Evolutionary conservation across 2,888 invertebrate species (phyloP).

Genomic region (Phoenoteleia sp.): DNA sequence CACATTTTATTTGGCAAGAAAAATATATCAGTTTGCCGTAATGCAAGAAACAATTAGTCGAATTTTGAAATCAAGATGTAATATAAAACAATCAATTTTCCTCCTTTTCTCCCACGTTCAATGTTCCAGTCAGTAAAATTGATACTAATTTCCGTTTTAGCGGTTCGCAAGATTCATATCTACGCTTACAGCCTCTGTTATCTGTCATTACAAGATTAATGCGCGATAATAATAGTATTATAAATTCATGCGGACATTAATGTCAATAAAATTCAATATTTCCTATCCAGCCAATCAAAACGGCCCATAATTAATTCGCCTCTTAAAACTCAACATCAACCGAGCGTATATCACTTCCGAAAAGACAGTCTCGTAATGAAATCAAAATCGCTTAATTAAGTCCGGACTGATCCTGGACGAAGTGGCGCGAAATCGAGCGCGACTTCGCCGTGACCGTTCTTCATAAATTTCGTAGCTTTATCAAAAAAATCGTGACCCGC

Average conservation of each 20-base stretch:
- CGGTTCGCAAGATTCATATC: conserved; percentile 20
- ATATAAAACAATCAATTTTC: too few relatives aligned
- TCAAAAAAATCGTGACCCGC: neutral
- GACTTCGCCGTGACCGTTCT: too few relatives aligned
- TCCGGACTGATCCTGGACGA: too few relatives aligned
- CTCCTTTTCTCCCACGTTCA: neutral
- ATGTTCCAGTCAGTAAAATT: neutral
- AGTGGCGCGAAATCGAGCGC: too few relatives aligned
- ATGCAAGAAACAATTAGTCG: too few relatives aligned
- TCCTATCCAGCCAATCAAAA: neutral
- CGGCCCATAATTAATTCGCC: neutral
- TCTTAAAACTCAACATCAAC: too few relatives aligned
- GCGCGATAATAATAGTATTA: conserved; percentile 51
- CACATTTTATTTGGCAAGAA: too few relatives aligned
- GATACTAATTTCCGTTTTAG: conserved; percentile 48
- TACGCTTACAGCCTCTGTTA: conserved; percentile 46
- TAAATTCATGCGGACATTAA: conserved; percentile 40
- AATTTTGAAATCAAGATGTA: too few relatives aligned
- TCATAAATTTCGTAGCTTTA: conserved; percentile 4
- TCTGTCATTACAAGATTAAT: conserved; percentile 59
- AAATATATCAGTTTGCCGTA: too few relatives aligned
- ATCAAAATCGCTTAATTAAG: too few relatives aligned
- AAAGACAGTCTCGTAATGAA: too few relatives aligned
- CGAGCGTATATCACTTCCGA: too few relatives aligned
- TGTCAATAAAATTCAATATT: conserved; percentile 31